Evolutionary conservation across 2,797 vertebrate species (phyloP).

Genomic region (Uromys caudimaculatus): DNA sequence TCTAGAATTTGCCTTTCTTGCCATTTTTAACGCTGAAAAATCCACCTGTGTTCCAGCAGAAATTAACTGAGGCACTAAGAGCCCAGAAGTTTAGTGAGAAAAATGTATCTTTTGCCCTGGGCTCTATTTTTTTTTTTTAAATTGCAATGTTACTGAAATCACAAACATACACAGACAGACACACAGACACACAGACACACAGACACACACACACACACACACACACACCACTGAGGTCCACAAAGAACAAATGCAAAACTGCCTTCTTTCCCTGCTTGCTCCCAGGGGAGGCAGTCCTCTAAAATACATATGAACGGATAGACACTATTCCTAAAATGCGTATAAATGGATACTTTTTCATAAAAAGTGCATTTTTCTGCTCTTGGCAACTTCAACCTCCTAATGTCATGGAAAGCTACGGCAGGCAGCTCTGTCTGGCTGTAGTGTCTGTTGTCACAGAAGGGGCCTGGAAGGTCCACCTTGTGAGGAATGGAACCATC

Average conservation of each 20-base stretch:
- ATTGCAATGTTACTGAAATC: neutral
- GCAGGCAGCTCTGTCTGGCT: neutral
- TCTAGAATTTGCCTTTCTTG: neutral
- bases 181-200: neutral
- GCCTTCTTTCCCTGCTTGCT: neutral
- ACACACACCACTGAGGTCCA: neutral
- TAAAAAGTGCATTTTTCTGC: neutral
- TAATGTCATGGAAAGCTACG: neutral
- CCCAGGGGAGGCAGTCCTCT: neutral
- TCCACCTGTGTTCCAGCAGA: conserved; percentile 36
- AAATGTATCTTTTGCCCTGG: rapidly evolving
- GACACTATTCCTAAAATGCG: neutral
- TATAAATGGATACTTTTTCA: neutral
- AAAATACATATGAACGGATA: neutral
- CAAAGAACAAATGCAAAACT: neutral
- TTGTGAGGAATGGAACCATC: neutral
- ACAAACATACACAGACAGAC: neutral
- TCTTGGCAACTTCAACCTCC: neutral
- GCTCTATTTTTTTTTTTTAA: neutral
- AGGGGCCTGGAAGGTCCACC: neutral
- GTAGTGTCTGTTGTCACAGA: neutral
- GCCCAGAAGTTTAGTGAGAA: neutral
- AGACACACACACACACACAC: neutral
- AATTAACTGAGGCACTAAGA: neutral
- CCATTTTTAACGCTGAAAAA: conserved; percentile 43